A percentile compares a stretch with the other conserved stretches of the same genome.
These are phyloP conservation scores for Andricus curvator DNA, from an alignment of 2,888 invertebrate genomes.

Conservation along the genomic window DNA sequence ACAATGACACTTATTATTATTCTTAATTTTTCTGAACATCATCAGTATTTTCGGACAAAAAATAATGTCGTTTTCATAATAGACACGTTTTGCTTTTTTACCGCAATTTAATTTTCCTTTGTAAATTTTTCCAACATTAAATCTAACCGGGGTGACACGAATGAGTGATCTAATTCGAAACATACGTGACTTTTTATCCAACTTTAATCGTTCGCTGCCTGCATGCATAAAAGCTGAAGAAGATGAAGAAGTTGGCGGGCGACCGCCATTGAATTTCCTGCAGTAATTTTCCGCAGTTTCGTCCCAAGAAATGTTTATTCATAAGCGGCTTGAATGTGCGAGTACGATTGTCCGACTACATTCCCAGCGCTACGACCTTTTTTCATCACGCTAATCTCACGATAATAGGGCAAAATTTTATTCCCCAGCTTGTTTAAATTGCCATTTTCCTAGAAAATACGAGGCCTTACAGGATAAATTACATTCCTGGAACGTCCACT, in stretches of 20 bases:
- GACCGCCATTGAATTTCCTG: constrained; percentile 61
- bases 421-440: constrained; percentile 30
- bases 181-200: constrained; percentile 16
- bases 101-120: constrained; percentile 2
- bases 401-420: constrained; percentile 56
- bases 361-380: constrained; percentile 53
- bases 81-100: not conserved
- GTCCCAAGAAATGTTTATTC: constrained; percentile 72
- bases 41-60: not conserved
- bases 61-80: not conserved
- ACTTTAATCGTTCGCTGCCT: constrained; percentile 31
- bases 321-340: constrained; percentile 69
- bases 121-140: constrained; percentile 7
- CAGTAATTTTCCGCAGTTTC: constrained; percentile 70
- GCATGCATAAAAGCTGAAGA: constrained; percentile 38
- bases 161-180: constrained; percentile 22
- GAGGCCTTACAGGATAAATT: constrained; percentile 11
- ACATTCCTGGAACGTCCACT: not conserved
- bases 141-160: not conserved
- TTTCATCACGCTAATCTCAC: constrained; percentile 55
- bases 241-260: constrained; percentile 40
- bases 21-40: not conserved
- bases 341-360: constrained; percentile 65
- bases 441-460: constrained; percentile 17
- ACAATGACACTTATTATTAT: not conserved